phyloP scores from a whole-genome alignment of 1,140 invertebrate species.

The Euura saliciscinereae region DNA sequence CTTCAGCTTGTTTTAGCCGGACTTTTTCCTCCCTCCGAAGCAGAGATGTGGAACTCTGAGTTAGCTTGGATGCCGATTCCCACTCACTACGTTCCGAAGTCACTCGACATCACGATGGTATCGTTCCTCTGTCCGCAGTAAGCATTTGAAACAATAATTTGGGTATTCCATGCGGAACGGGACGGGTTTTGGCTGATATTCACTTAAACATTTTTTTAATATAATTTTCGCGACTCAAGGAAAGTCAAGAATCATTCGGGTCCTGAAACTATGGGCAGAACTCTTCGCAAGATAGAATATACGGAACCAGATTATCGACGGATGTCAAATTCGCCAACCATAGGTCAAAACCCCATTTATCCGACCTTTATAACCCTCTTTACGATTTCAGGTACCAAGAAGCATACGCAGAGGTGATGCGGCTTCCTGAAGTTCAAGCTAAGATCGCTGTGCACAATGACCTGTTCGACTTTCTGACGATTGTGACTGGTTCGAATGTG shows the following conservation, averaged over 20 bases:
- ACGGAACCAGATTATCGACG: no score
- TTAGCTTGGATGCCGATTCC: conserved; percentile 50
- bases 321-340: no score
- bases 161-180: no score
- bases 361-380: no score
- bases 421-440: conserved; percentile 50
- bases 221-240: no score
- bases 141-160: background rate
- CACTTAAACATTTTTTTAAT: no score
- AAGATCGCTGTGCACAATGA: conserved; percentile 55
- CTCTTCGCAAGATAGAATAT: no score
- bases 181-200: no score
- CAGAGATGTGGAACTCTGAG: conserved; percentile 35
- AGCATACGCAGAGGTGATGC: conserved; percentile 35
- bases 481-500: conserved; percentile 56
- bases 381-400: background rate
- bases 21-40: conserved; percentile 45
- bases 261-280: no score
- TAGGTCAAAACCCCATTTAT: no score
- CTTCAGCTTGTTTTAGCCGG: conserved; percentile 59
- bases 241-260: no score
- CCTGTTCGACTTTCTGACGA: conserved; percentile 54
- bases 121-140: conserved; percentile 24
- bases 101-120: conserved; percentile 52
- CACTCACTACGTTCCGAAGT: conserved; percentile 43